phyloP scores from a whole-genome alignment of 2,888 invertebrate species.

The Ichneumon xanthorius region DNA sequence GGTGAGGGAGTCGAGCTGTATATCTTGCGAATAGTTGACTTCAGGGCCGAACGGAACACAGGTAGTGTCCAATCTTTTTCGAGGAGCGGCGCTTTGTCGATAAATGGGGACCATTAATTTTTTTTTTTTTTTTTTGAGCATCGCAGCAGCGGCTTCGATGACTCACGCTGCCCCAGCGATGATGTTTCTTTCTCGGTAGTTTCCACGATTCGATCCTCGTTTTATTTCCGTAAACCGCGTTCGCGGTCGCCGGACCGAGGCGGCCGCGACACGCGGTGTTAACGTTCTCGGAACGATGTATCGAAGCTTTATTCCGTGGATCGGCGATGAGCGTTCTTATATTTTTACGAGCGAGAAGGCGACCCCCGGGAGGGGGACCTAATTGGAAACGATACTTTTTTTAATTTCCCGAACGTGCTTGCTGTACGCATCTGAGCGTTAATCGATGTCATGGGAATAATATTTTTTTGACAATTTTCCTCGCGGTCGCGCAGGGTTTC shows the following conservation, averaged over 20 bases:
- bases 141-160: constrained; percentile 17
- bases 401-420: not conserved
- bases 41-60: not conserved
- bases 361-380: constrained; percentile 22
- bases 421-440: not conserved
- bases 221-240: constrained; percentile 52
- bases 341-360: constrained; percentile 59
- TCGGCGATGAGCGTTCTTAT: constrained; percentile 39
- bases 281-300: constrained; percentile 7
- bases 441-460: not conserved
- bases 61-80: constrained; percentile 8
- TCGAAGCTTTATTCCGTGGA: constrained; percentile 42
- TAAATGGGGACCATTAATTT: not conserved
- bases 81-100: constrained; percentile 1
- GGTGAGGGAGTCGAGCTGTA: not conserved
- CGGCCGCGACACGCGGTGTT: constrained; percentile 21
- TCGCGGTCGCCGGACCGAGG: constrained; percentile 22
- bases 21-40: constrained; percentile 10
- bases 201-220: constrained; percentile 58
- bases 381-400: constrained; percentile 61
- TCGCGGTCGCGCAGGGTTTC: too few species aligned
- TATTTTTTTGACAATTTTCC: not conserved
- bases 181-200: constrained; percentile 36
- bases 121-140: not conserved
- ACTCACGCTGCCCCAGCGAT: constrained; percentile 28